Evolutionary conservation across 1,140 invertebrate genomes (phyloP).

Genomic region (Apocrypta bakeri): DNA sequence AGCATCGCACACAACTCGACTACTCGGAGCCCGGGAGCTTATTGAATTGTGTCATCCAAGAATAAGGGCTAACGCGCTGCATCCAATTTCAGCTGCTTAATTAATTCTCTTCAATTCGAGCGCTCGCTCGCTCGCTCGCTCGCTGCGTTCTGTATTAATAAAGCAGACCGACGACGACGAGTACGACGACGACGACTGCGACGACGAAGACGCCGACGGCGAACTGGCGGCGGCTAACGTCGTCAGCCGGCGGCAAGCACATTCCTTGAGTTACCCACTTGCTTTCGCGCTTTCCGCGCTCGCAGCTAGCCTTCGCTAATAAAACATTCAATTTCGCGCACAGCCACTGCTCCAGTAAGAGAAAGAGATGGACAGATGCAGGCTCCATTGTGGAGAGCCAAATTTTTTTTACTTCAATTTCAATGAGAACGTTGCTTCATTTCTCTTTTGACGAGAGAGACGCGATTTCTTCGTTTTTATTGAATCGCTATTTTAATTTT

Average conservation of each 20-base stretch:
- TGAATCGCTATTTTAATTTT: too few species aligned
- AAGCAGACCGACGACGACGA: conserved; percentile 23
- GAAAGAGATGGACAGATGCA: not conserved
- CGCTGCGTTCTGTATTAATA: conserved; percentile 44
- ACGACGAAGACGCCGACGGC: conserved; percentile 10
- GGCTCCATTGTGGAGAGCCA: not conserved
- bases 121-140: not conserved
- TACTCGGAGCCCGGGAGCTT: conserved; percentile 44
- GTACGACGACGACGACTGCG: conserved; percentile 6
- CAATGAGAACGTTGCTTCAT: too few species aligned
- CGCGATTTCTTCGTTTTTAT: too few species aligned
- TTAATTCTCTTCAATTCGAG: conserved; percentile 66
- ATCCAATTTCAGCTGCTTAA: conserved; percentile 69
- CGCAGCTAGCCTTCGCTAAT: conserved; percentile 21
- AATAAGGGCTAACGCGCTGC: conserved; percentile 68
- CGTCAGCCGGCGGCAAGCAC: conserved; percentile 11
- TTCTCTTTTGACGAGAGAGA: too few species aligned
- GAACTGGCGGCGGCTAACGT: conserved; percentile 2
- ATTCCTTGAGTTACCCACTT: conserved; percentile 39
- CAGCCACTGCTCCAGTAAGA: not conserved
- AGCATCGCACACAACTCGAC: conserved; percentile 32
- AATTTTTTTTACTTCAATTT: conserved; percentile 48
- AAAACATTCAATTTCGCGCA: conserved; percentile 42
- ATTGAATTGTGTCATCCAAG: conserved; percentile 70
- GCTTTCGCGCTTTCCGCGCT: conserved; percentile 22